Conservation (phyloP, 2,797 vertebrate species). For the Poeciliopsis gracilis region DNA sequence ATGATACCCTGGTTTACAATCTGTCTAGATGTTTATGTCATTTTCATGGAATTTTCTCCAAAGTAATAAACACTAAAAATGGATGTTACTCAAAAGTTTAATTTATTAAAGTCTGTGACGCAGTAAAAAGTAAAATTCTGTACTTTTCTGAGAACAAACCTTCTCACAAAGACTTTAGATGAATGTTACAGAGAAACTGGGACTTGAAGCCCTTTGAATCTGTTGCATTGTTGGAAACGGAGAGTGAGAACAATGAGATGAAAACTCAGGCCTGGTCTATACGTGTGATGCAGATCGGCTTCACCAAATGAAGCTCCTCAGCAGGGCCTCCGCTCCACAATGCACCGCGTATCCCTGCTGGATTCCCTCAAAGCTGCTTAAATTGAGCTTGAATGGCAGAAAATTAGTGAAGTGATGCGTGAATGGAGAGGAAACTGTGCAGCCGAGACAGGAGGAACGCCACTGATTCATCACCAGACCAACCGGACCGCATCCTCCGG, state of each 20-base stretch:
- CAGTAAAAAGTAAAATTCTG: background rate
- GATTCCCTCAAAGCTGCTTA: constrained; percentile 12
- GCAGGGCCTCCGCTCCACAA: background rate
- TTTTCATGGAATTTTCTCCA: background rate
- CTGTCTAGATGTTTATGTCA: background rate
- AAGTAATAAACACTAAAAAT: background rate
- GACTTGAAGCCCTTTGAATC: background rate
- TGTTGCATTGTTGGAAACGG: background rate
- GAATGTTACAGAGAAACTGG: background rate
- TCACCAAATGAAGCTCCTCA: background rate
- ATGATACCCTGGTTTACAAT: background rate
- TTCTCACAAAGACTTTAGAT: background rate
- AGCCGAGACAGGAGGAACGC: background rate
- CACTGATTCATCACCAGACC: background rate
- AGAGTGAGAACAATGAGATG: background rate
- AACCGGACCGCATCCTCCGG: background rate
- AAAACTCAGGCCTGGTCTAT: background rate
- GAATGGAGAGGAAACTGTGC: background rate
- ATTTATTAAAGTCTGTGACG: background rate
- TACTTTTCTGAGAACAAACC: background rate
- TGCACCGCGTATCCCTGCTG: background rate
- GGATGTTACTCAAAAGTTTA: no score
- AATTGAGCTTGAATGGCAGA: constrained; percentile 6
- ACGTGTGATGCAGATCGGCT: background rate
- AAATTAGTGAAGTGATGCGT: constrained; percentile 5